phyloP scores from a whole-genome alignment of 2,888 invertebrate species.

The Cephus runcator region DNA sequence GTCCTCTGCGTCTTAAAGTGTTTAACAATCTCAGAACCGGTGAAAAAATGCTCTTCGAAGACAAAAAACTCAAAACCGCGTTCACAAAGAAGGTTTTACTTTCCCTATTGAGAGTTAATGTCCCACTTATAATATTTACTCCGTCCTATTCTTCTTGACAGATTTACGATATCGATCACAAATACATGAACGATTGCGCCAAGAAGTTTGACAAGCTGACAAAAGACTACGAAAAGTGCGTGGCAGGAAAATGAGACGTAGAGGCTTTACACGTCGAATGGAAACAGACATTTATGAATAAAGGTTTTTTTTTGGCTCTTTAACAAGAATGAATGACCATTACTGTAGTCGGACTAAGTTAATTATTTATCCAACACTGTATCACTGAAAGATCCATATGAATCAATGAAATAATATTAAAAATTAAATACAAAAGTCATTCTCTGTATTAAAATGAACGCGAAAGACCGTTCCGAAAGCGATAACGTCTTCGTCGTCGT shows the following conservation, averaged over 20 bases:
- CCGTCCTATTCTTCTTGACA: conserved; percentile 8
- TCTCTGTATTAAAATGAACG: neutral
- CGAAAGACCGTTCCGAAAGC: neutral
- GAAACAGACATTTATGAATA: neutral
- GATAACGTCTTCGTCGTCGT: neutral
- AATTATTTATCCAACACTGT: neutral
- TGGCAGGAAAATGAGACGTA: neutral
- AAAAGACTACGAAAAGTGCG: conserved; percentile 29
- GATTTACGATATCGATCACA: conserved; percentile 42
- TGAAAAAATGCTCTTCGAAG: conserved; percentile 42
- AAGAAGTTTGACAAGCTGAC: conserved; percentile 34
- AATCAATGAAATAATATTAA: neutral
- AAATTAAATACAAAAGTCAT: neutral
- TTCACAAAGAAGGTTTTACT: conserved; percentile 37
- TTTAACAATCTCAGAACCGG: conserved; percentile 38
- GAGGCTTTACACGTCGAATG: neutral
- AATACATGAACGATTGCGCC: conserved; percentile 26
- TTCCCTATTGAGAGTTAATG: neutral
- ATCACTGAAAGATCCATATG: neutral
- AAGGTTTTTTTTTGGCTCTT: neutral
- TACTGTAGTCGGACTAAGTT: neutral
- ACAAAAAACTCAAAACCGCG: conserved; percentile 31
- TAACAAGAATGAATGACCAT: neutral
- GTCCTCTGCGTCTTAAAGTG: conserved; percentile 36
- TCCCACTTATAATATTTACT: neutral